A percentile compares a stretch with the other conserved stretches of the same genome.
Evolutionary conservation across 2,888 invertebrate species (phyloP).

Genomic region (Dendrolimus houi): DNA sequence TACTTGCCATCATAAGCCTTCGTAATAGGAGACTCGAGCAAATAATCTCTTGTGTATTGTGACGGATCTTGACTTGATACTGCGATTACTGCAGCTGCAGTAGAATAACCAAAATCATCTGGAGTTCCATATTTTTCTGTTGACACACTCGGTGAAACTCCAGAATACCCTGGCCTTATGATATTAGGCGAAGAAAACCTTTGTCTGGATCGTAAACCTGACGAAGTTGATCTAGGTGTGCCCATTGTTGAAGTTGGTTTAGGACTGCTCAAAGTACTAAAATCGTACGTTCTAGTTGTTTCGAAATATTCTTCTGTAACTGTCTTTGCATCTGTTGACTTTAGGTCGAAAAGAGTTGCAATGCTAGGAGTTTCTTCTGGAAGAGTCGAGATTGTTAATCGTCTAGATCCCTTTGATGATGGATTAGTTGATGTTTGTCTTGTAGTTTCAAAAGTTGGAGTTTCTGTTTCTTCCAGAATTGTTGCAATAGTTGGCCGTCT

Average conservation of each 20-base stretch:
- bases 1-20: slow-evolving; percentile 63
- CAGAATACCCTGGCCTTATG: slow-evolving; percentile 17
- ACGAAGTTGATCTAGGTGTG: slow-evolving; percentile 1
- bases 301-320: slow-evolving; percentile 5
- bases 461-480: neutral
- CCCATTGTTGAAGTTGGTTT: neutral
- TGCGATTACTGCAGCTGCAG: slow-evolving; percentile 31
- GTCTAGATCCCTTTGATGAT: neutral
- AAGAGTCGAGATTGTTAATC: neutral
- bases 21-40: slow-evolving; percentile 62
- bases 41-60: slow-evolving; percentile 62
- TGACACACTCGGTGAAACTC: slow-evolving; percentile 8
- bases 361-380: neutral
- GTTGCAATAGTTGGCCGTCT: neutral
- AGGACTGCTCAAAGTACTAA: neutral
- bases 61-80: slow-evolving; percentile 48
- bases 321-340: neutral
- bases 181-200: slow-evolving; percentile 14
- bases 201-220: slow-evolving; percentile 1
- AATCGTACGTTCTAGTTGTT: slow-evolving; percentile 1
- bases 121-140: slow-evolving; percentile 11
- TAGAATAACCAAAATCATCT: slow-evolving; percentile 21
- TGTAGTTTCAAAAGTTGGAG: neutral
- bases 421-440: neutral
- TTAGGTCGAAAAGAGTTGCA: neutral